phyloP scores from a whole-genome alignment of 2,888 invertebrate species.

The Steromphala cineraria region DNA sequence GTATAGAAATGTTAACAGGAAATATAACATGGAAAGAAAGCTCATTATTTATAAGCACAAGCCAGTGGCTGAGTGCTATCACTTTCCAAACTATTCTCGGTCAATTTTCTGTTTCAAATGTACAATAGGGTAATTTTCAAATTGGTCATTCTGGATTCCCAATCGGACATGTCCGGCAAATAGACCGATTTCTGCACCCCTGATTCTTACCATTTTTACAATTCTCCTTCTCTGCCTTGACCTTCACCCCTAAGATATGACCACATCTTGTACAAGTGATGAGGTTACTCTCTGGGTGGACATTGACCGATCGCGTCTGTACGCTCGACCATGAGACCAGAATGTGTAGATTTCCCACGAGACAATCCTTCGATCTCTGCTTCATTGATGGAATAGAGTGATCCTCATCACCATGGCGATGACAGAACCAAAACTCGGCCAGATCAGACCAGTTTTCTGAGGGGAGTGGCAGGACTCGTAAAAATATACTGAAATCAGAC shows the following conservation, averaged over 20 bases:
- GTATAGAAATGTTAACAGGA: too few species aligned
- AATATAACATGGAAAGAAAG: too few species aligned
- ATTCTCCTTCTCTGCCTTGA: background rate
- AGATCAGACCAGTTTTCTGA: slow-evolving; percentile 68
- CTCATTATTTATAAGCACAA: too few species aligned
- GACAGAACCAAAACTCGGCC: slow-evolving; percentile 70
- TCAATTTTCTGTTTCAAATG: too few species aligned
- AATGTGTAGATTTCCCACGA: slow-evolving; percentile 61
- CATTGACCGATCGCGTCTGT: slow-evolving; percentile 33
- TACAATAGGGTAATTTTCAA: too few species aligned
- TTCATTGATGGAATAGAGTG: background rate
- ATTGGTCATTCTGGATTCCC: too few species aligned
- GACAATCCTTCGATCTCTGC: slow-evolving; percentile 50
- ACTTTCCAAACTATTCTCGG: too few species aligned
- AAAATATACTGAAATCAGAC: slow-evolving; percentile 51
- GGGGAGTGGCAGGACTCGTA: slow-evolving; percentile 62
- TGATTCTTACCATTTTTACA: background rate
- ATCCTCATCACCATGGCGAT: slow-evolving; percentile 48
- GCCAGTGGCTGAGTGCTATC: too few species aligned
- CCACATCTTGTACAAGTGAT: slow-evolving; percentile 56
- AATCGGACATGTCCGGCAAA: too few species aligned
- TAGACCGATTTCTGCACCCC: too few species aligned
- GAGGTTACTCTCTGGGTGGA: slow-evolving; percentile 32
- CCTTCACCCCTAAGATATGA: slow-evolving; percentile 46
- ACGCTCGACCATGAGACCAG: slow-evolving; percentile 49